phyloP scores from a whole-genome alignment of 2,113 vertebrate species.

The Alligator sinensis region DNA sequence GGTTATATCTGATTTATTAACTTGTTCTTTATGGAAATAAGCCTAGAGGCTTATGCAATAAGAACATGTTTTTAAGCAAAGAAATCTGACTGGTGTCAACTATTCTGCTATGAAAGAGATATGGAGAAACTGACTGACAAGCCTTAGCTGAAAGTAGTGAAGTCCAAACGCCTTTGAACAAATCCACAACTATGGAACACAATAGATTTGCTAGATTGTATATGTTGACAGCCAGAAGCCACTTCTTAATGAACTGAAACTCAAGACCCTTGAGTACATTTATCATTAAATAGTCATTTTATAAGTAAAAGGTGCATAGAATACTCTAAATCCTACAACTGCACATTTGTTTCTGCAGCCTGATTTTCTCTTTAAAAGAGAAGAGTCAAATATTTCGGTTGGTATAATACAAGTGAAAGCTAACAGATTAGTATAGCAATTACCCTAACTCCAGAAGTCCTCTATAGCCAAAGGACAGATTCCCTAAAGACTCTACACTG shows the following conservation, averaged over 20 bases:
- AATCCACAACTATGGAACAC: constrained; percentile 18
- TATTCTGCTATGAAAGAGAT: constrained; percentile 4
- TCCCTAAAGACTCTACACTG: background rate
- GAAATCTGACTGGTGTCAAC: constrained; percentile 25
- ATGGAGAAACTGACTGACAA: background rate
- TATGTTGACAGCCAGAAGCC: background rate
- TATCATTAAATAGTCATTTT: background rate
- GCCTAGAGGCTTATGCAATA: constrained; percentile 72
- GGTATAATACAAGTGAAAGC: background rate
- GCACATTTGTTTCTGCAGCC: background rate
- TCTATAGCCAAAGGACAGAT: background rate
- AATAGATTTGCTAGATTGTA: background rate
- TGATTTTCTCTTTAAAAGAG: background rate
- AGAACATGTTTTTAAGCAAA: constrained; percentile 67
- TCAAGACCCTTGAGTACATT: background rate
- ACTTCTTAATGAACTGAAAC: background rate
- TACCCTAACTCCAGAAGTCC: background rate
- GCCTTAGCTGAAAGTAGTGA: background rate
- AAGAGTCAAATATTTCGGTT: background rate
- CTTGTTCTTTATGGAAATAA: constrained; percentile 73
- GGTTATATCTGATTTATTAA: constrained; percentile 66
- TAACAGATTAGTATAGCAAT: background rate
- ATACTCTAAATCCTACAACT: rapidly evolving
- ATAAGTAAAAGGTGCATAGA: background rate
- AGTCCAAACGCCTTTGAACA: background rate